Base-by-base conservation (phyloP, 2,113 vertebrate genomes). In the Narcine bancroftii region DNA sequence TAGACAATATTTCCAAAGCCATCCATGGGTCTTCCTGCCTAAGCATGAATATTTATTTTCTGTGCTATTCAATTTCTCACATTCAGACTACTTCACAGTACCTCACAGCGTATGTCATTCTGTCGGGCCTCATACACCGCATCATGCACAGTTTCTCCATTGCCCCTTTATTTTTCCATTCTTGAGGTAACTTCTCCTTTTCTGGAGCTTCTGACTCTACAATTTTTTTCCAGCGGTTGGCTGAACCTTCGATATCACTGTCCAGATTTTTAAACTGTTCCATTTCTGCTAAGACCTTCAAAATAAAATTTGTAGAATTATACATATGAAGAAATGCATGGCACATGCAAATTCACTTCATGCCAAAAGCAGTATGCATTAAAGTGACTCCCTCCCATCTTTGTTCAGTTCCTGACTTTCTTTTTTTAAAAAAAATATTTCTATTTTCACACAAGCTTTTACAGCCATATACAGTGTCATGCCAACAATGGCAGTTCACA, bases 141-240 rank as follows among this genome's bases (percentile, higher is more conserved):
- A 97, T 94, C 93, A 96, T 94, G 56, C 96, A 97, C 63, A 97
- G 94, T 94, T 96, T 97, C 94, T 97, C 96, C 93, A 97, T 92
- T 0, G 95, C 93, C 0, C 95, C 83, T 92, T 96, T 96, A 93
- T 95, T 95, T 93, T 97, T 97, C 96, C 96, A 97, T 75, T 96
- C 96, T 92, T 95, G 95, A 11, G 96, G 96, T 93, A 97, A 94
- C 65, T 93, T 92, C 81, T 96, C 96, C 7, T 96, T 96, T 87
- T 97, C 96, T 0, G 96, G 96, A 0, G 94, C 95, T 39, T 96
- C 96, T 0, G 95, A 96, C 93, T 97, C 96, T 83, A 96, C 96
- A 65, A 97, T 94, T 60, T 95, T 97, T 0, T 96, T 96, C 96
- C 96, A 97, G 0, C 95, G 93, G 83, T 96, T 96, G 91, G 96